Conservation (phyloP, 1,140 invertebrate genomes). For the Drosophila funebris region DNA sequence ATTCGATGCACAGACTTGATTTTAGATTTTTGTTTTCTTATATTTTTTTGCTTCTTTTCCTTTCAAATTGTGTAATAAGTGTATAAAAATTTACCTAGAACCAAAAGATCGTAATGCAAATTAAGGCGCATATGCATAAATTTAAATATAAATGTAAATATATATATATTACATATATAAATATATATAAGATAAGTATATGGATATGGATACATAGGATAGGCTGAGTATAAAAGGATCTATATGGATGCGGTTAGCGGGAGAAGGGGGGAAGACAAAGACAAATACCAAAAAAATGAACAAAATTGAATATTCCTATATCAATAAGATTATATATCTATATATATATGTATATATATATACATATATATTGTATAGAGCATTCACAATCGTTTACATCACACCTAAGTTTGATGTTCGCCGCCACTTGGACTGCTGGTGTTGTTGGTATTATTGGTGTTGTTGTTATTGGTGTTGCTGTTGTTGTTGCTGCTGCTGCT, state of each 20-base stretch:
- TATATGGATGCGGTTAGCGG: no score
- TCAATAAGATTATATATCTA: slow-evolving; percentile 18
- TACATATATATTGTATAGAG: slow-evolving; percentile 50
- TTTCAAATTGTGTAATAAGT: slow-evolving; percentile 14
- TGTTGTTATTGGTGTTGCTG: slow-evolving; percentile 53
- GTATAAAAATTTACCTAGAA: slow-evolving; percentile 48
- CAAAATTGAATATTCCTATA: slow-evolving; percentile 41
- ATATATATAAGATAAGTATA: not conserved
- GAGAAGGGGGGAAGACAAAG: slow-evolving; percentile 4
- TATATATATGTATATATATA: slow-evolving; percentile 35
- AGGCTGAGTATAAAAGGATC: slow-evolving; percentile 15
- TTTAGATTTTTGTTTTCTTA: slow-evolving; percentile 15
- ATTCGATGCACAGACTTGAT: slow-evolving; percentile 55
- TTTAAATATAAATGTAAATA: slow-evolving; percentile 9
- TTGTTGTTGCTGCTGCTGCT: slow-evolving; percentile 43
- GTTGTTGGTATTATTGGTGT: slow-evolving; percentile 54
- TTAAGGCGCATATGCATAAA: slow-evolving; percentile 48
- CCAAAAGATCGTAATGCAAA: slow-evolving; percentile 55
- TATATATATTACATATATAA: slow-evolving; percentile 2
- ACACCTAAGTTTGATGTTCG: slow-evolving; percentile 63
- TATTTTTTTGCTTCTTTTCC: no score
- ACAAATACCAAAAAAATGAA: slow-evolving; percentile 20
- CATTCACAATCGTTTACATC: slow-evolving; percentile 77
- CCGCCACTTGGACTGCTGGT: slow-evolving; percentile 63
- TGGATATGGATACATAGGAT: not conserved